Evolutionary conservation across 2,113 vertebrate genomes (phyloP), one percentile per base, ranked within the genome.

Genomic region (Hippoglossus stenolepis): DNA sequence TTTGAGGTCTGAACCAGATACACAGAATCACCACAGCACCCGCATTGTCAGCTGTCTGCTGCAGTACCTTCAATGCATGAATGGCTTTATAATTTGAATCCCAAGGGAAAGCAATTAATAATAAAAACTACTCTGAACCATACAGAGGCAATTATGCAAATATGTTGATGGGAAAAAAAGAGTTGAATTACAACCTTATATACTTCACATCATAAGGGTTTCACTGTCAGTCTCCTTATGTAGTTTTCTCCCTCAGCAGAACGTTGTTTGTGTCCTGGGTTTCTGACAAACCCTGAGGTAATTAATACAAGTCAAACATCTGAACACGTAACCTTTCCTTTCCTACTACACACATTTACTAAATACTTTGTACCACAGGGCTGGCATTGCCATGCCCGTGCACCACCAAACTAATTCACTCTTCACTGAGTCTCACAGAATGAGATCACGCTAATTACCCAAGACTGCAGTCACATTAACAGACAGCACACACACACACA

Each of bases 231-330:
- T 40, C 35, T 21, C 5, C 28, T 12, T 18, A 0, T n/a, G 18
- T 2, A 18, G 21, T 14, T 21, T 28, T 61, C 20, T 43, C n/a
- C n/a, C 35, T 64, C 5, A 65, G 43, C 45, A 28, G 20, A 59
- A 21, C 13, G 24, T 23, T 31, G 31, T n/a, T 24, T 21, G 57
- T 15, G 24, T 47, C 14, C 72, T 73, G 59, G 70, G 9, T 82
- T 78, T 90, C 88, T 90, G 83, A 90, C 82, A 88, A 82, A 85
- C 87, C 89, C 84, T 61, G 61, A 70, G 83, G 89, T 94, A 95
- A 95, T 96, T 95, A 94, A 93, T 93, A 93, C 91, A 93, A 93
- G 91, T 91, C 92, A 94, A 92, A 87, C 65, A 51, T 70, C 65
- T 84, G 88, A 26, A 92, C 53, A 43, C 15, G 35, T 21, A 51